Evolutionary conservation across 2,113 vertebrate species (phyloP), one percentile per base, ranked within the genome.

Genomic region (Globicephala melas): DNA sequence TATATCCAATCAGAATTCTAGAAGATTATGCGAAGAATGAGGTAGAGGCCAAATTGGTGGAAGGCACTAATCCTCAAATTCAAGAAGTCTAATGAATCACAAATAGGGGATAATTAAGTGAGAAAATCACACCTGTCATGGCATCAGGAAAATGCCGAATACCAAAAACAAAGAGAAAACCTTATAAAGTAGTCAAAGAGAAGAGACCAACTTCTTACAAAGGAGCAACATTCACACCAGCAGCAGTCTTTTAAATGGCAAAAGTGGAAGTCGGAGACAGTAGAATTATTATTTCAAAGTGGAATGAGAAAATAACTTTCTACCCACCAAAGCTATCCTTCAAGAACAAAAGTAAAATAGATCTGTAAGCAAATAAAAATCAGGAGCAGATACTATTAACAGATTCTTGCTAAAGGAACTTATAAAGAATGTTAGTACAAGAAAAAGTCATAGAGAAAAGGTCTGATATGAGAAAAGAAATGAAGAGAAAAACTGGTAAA

Each of bases 341-440:
- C 62, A 94, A 87, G 38, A 97, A 60, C 33, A 87, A 82, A 90
- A 68, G 26, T 62, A 9, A 83, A 96, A 85, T 38, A 67, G 4
- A 87, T n/a, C 15, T 50, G 11, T 44, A 62, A 89, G 60, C 11
- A 70, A 91, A 89, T 93, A 62, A 85, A 83, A 87, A 91, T 26
- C 41, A 83, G 65, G 33, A 80, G 28, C 23, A 88, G 91, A 74
- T 84, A 70, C 44, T 80, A 68, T 60, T 71, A 86, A 71, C 25
- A 74, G 50, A 95, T 68, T 85, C 25, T 76, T 89, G 8, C 55
- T 92, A 81, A 73, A 71, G 11, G 36, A 92, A 76, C 25, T 81
- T 63, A 82, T 44, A 50, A 50, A 81, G 12, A 83, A 13, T 26
- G 2, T 12, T 67, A n/a, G 55, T 38, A 92, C 33, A 89, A 38